These are phyloP conservation scores for Spodoptera picta DNA, from an alignment of 2,888 invertebrate species.

Conservation along the genomic window DNA sequence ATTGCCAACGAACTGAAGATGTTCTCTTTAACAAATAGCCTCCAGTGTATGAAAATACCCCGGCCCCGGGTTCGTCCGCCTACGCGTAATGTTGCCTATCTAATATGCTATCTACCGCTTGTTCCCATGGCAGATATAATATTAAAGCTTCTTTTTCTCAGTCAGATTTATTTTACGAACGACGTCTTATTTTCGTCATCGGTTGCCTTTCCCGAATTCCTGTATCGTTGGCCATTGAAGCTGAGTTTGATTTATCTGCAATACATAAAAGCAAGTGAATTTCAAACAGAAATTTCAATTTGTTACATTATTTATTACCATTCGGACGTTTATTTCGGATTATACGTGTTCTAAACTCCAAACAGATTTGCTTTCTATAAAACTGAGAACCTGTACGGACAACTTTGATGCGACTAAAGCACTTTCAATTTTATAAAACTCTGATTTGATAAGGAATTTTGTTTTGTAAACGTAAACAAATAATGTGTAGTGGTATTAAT, in stretches of 20 bases:
- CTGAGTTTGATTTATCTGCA: slow-evolving; percentile 42
- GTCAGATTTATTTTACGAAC: slow-evolving; percentile 52
- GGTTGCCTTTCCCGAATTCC: slow-evolving; percentile 48
- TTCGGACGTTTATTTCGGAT: slow-evolving; percentile 13
- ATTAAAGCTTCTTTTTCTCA: slow-evolving; percentile 51
- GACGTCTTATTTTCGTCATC: slow-evolving; percentile 44
- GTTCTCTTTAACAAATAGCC: slow-evolving; percentile 55
- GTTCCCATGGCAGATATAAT: slow-evolving; percentile 64
- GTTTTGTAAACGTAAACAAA: neutral
- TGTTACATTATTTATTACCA: slow-evolving; percentile 30
- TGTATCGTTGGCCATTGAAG: slow-evolving; percentile 38
- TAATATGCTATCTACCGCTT: slow-evolving; percentile 63
- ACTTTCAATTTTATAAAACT: slow-evolving; percentile 32
- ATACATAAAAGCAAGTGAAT: slow-evolving; percentile 44
- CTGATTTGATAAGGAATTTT: slow-evolving; percentile 5
- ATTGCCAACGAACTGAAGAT: slow-evolving; percentile 52
- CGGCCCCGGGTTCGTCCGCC: slow-evolving; percentile 71
- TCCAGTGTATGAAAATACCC: slow-evolving; percentile 68
- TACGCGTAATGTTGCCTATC: slow-evolving; percentile 64
- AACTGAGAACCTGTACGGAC: slow-evolving; percentile 4
- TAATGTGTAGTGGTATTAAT: slow-evolving; percentile 12
- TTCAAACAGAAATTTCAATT: slow-evolving; percentile 16
- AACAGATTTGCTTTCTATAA: slow-evolving; percentile 11
- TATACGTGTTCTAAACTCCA: slow-evolving; percentile 9
- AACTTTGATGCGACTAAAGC: slow-evolving; percentile 2